Evolutionary conservation across 2,888 invertebrate species (phyloP).

Genomic region (Salticus scenicus): DNA sequence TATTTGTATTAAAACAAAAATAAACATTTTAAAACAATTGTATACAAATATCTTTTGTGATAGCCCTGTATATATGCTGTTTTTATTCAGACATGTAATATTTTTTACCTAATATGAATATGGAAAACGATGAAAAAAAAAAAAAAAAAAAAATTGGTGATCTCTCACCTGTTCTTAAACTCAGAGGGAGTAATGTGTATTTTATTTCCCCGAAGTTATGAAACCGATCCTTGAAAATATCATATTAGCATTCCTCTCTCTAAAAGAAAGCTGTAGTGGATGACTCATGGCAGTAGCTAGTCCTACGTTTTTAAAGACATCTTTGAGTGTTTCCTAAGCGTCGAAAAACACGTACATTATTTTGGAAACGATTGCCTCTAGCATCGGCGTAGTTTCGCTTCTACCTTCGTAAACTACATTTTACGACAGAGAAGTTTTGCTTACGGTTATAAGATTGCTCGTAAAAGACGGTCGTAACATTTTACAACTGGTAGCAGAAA

Average conservation of each 20-base stretch:
- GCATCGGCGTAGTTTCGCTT: slow-evolving; percentile 30
- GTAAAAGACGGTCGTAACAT: slow-evolving; percentile 64
- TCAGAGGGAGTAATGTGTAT: not conserved
- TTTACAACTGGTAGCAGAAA: slow-evolving; percentile 61
- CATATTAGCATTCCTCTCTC: slow-evolving; percentile 4
- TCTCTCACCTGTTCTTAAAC: not conserved
- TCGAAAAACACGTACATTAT: slow-evolving; percentile 44
- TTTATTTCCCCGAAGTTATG: not conserved
- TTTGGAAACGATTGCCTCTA: slow-evolving; percentile 54
- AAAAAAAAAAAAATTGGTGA: too few relatives aligned
- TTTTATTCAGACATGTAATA: too few relatives aligned
- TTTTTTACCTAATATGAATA: too few relatives aligned
- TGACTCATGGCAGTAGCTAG: not conserved
- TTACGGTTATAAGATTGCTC: slow-evolving; percentile 67
- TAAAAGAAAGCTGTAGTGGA: too few relatives aligned
- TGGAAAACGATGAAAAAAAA: too few relatives aligned
- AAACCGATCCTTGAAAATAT: not conserved
- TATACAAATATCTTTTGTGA: too few relatives aligned
- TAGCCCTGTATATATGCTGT: too few relatives aligned
- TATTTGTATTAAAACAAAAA: too few relatives aligned
- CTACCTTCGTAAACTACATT: slow-evolving; percentile 51
- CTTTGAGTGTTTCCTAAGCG: slow-evolving; percentile 51
- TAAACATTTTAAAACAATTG: too few relatives aligned
- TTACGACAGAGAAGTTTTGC: slow-evolving; percentile 65
- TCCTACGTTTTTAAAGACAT: slow-evolving; percentile 8